Conservation (phyloP, 2,113 vertebrate genomes). For the Addax nasomaculatus region DNA sequence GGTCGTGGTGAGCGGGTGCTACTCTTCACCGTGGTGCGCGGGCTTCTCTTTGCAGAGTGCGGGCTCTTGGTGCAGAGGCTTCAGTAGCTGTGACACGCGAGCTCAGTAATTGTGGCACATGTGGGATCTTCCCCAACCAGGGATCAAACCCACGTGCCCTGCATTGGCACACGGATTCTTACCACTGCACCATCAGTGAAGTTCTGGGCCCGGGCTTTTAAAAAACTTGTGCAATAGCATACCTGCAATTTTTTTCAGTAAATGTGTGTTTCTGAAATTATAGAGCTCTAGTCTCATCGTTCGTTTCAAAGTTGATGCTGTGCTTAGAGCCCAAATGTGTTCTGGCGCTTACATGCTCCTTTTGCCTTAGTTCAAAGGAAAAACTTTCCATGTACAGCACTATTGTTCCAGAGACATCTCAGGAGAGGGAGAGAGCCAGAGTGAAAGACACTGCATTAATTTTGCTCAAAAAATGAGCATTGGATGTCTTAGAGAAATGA, state of each 20-base stretch:
- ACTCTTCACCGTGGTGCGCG: accelerated
- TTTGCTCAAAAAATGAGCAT: not conserved
- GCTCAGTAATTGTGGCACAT: not conserved
- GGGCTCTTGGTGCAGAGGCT: accelerated
- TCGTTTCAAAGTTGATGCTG: not conserved
- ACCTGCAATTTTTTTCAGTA: not conserved
- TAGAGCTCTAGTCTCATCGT: not conserved
- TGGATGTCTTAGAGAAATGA: not conserved
- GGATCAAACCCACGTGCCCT: not conserved
- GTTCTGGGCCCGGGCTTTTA: not conserved
- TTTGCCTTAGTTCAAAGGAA: constrained; percentile 39
- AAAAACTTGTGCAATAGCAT: not conserved
- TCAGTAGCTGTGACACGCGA: accelerated
- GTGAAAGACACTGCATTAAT: not conserved
- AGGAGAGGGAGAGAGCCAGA: not conserved
- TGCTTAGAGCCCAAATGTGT: not conserved
- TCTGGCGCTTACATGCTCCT: not conserved
- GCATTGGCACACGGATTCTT: not conserved
- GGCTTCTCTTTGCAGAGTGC: not conserved
- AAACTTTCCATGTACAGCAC: not conserved
- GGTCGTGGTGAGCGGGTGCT: accelerated
- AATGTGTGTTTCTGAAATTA: constrained; percentile 32
- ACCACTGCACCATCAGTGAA: not conserved
- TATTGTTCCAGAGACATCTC: constrained; percentile 21
- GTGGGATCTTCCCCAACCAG: not conserved